Conservation (phyloP, 1,140 invertebrate genomes). For the Potamilus streckersoni region DNA sequence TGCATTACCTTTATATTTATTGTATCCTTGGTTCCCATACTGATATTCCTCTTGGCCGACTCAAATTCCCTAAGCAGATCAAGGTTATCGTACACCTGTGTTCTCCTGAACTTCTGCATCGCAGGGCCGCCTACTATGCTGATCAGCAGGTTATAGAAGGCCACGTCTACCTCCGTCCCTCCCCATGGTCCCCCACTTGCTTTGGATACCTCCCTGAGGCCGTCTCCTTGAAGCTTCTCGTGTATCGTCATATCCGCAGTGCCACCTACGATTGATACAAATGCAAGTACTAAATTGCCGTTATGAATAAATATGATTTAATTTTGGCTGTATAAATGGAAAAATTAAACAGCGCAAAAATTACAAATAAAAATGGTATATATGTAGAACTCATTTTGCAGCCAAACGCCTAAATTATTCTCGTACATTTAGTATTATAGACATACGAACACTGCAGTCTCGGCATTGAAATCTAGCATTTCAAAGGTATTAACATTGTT, state of each 20-base stretch:
- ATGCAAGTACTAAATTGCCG: too few species aligned
- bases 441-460: too few species aligned
- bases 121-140: conserved; percentile 7
- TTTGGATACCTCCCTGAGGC: conserved; percentile 12
- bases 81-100: too few species aligned
- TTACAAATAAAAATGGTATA: conserved; percentile 60
- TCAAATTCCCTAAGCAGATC: too few species aligned
- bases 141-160: conserved; percentile 8
- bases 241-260: conserved; percentile 22
- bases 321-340: background rate
- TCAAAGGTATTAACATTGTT: too few species aligned
- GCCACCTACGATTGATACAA: conserved; percentile 6
- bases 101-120: conserved; percentile 10
- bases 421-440: conserved; percentile 72
- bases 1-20: background rate
- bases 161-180: conserved; percentile 20
- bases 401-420: too few species aligned
- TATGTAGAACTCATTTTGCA: background rate
- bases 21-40: too few species aligned
- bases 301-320: too few species aligned
- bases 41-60: too few species aligned
- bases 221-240: conserved; percentile 3
- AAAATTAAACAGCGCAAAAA: conserved; percentile 51
- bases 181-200: conserved; percentile 29
- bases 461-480: too few species aligned